Evolutionary conservation across 2,113 vertebrate genomes (phyloP).

Genomic region (Sylvilagus bachmani): DNA sequence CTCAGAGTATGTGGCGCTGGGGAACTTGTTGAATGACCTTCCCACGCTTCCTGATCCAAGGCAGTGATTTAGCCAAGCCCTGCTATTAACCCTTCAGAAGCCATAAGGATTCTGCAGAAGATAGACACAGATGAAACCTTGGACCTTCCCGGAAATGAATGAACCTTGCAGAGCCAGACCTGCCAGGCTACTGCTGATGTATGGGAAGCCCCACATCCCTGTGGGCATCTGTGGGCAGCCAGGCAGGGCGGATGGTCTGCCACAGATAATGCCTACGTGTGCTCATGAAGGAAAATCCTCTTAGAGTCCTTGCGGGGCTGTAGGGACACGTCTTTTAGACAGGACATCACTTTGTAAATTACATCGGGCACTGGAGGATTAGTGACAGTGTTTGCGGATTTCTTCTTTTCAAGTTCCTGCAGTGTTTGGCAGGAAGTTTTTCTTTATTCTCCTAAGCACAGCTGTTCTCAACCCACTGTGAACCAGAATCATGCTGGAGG

Average conservation of each 20-base stretch:
- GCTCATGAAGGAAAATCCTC: not conserved
- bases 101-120: not conserved
- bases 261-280: not conserved
- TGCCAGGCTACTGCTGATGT: not conserved
- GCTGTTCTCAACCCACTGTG: not conserved
- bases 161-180: not conserved
- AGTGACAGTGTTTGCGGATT: slow-evolving; percentile 13
- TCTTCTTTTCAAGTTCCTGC: not conserved
- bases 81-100: not conserved
- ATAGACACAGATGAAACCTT: not conserved
- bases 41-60: not conserved
- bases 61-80: not conserved
- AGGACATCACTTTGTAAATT: slow-evolving; percentile 53
- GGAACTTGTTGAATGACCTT: not conserved
- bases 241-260: not conserved
- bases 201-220: not conserved
- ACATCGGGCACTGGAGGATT: not conserved
- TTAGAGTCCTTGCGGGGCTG: not conserved
- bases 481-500: not conserved
- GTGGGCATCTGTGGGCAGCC: not conserved
- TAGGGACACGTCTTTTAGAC: slow-evolving; percentile 5
- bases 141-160: not conserved
- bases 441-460: not conserved
- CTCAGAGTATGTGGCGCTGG: not conserved
- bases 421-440: not conserved